Base-by-base conservation (phyloP, 2,888 invertebrate species). In the Aleiodes leptofemur region DNA sequence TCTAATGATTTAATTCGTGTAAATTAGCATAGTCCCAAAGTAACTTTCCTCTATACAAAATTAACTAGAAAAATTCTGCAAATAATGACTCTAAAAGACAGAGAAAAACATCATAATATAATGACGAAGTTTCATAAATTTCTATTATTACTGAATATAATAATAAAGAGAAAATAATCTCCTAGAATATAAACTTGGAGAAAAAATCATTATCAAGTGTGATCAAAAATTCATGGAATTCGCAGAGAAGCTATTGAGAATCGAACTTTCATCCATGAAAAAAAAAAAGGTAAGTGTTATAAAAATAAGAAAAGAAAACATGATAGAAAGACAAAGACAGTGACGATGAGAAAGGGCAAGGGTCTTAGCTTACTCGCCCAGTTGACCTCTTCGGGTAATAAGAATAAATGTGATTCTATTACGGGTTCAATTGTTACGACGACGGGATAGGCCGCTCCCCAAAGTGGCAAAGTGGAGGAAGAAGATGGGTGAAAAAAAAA, bases 401-500 rank as follows among this genome's bases (percentile, higher is more conserved):
- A 88, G 89, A 89, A 89, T 86, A 86, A 89, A 89, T 89, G 89
- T 88, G 89, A 89, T 89, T 89, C 89, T 89, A 89, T 89, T 89
- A 89, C 84, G 84, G 86, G 87, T 87, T 89, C 89, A 86, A 89
- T 89, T 89, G 89, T 89, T 88, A 89, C 88, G 86, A 82, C 83
- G 82, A 80, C 79, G 79, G 29, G 83, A 85, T 84, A 85, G 85
- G 84, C 83, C 79, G 75, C 55, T 71, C 50, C 50, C 29, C 69
- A 74, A 69, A 80, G 72, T 70, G 77, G 74, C 77, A 43, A 73
- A 56, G 59, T 50, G 53, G 56, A 66, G 59, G 55, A 69, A 70
- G 69, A 59, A 69, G 43, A n/a, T 69, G 72, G 61, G 29, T 38
- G 31, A 72, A 57, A 56, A 69, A 69, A 70, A 61, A 59, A 69